Conservation (phyloP, 2,888 invertebrate genomes). For the Allygus modestus region DNA sequence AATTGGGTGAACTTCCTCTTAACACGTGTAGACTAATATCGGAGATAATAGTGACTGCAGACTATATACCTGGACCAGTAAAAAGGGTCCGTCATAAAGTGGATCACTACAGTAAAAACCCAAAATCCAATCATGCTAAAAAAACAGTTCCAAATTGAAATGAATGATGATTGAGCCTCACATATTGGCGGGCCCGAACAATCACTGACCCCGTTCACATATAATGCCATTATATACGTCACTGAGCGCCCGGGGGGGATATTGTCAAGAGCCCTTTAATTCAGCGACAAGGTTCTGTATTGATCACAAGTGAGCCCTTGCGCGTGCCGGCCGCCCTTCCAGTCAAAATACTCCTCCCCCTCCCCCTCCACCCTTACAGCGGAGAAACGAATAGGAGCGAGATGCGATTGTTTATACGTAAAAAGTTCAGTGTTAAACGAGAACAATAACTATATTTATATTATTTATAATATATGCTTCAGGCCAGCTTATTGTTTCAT, state of each 20-base stretch:
- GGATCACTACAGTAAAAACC: no score
- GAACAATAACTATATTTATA: no score
- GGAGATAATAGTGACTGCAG: neutral
- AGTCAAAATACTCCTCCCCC: constrained; percentile 25
- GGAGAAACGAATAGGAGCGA: no score
- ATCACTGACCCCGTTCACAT: constrained; percentile 3
- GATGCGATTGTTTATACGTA: no score
- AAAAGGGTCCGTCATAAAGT: no score
- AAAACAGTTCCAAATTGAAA: neutral
- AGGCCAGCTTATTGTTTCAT: no score
- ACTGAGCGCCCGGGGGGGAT: neutral
- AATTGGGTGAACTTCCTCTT: constrained; percentile 22
- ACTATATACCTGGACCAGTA: no score
- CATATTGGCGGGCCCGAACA: neutral
- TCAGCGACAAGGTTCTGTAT: constrained; percentile 25
- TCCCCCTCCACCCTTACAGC: neutral
- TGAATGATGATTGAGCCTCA: neutral
- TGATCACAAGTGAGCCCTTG: neutral
- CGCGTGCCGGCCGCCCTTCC: neutral
- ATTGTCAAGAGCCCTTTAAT: constrained; percentile 27
- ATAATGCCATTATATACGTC: constrained; percentile 8
- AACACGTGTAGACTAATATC: neutral
- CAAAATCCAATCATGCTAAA: no score
- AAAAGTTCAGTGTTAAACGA: no score
- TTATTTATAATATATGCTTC: no score